Percentiles rank a stretch among this genome's conserved stretches.
These are phyloP conservation scores for Microcebus griseorufus DNA, from an alignment of 2,113 vertebrate genomes.

Conservation along the genomic window DNA sequence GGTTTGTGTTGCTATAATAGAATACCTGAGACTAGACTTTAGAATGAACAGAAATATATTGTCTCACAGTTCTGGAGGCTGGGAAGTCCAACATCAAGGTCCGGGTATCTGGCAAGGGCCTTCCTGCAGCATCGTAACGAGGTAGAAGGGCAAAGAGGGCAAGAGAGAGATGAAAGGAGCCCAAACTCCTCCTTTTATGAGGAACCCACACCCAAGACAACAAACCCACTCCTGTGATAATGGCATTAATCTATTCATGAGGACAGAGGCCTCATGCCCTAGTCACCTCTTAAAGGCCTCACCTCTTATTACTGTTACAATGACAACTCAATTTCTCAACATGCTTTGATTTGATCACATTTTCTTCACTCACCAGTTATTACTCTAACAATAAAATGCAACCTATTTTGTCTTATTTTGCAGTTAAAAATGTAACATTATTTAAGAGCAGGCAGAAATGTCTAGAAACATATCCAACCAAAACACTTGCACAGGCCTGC, in stretches of 20 bases:
- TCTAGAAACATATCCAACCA: not conserved
- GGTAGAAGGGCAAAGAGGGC: not conserved
- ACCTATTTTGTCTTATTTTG: not conserved
- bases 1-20: not conserved
- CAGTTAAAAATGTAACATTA: not conserved
- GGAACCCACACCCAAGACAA: not conserved
- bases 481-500: not conserved
- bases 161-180: too few relatives aligned
- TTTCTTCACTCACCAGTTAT: not conserved
- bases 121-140: not conserved
- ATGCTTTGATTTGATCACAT: not conserved
- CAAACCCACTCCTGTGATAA: not conserved
- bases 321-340: not conserved
- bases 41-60: not conserved
- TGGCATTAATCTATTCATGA: not conserved
- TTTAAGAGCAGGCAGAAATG: not conserved
- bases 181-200: not conserved
- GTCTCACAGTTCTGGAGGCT: not conserved
- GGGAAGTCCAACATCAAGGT: not conserved
- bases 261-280: too few relatives aligned
- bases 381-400: constrained; percentile 21
- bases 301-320: not conserved
- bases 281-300: not conserved
- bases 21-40: not conserved
- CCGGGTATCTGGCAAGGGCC: not conserved